Conservation (phyloP, 1,140 invertebrate genomes). For the Chlorops oryzae region DNA sequence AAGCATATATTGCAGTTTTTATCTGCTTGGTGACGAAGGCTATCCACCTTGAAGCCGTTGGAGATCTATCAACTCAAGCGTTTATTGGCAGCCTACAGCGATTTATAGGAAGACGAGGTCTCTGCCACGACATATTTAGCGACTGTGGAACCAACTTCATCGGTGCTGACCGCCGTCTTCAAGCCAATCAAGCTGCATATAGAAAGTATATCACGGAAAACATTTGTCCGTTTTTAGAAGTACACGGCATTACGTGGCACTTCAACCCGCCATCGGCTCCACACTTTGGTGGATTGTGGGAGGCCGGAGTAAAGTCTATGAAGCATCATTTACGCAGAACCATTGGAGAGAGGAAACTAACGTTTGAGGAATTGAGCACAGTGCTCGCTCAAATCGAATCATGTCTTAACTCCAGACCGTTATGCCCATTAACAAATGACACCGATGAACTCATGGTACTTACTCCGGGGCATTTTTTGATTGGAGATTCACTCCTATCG, state of each 20-base stretch:
- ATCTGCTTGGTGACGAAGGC: constrained; percentile 24
- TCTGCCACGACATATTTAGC: constrained; percentile 22
- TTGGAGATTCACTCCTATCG: constrained; percentile 26
- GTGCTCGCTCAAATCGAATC: constrained; percentile 27
- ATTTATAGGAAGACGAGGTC: constrained; percentile 38
- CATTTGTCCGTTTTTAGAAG: not conserved
- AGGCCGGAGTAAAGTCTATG: constrained; percentile 26
- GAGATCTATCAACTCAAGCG: constrained; percentile 14
- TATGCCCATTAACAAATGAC: constrained; percentile 26
- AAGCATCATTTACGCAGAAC: constrained; percentile 30
- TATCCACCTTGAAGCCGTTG: constrained; percentile 29
- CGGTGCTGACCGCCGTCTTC: constrained; percentile 13
- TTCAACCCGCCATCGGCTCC: constrained; percentile 28
- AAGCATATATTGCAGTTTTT: constrained; percentile 17
- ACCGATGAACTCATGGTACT: constrained; percentile 29
- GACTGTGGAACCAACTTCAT: constrained; percentile 36
- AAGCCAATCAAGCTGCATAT: not conserved
- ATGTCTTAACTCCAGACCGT: constrained; percentile 29
- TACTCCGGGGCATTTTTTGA: constrained; percentile 47
- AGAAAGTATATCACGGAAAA: not conserved
- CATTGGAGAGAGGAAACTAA: constrained; percentile 20
- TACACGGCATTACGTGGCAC: constrained; percentile 19
- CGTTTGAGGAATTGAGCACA: constrained; percentile 26
- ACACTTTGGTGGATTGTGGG: constrained; percentile 34
- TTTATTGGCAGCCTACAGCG: constrained; percentile 38